Percentiles rank a stretch among this genome's conserved stretches.
Conservation (phyloP, 2,888 invertebrate species). For the Drosophila limbata region DNA sequence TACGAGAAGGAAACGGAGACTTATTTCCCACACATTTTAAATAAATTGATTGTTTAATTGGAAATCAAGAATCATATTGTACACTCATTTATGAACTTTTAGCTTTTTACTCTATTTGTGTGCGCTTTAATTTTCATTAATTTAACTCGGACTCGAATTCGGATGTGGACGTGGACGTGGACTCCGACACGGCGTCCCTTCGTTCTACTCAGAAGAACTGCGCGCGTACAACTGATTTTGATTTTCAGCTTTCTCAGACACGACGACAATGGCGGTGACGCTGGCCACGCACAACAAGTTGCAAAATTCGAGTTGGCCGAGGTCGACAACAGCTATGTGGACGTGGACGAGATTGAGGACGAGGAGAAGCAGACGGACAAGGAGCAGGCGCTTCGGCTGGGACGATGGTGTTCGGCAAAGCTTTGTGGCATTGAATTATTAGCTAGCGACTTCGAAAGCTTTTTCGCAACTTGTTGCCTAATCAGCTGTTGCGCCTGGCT, state of each 20-base stretch:
- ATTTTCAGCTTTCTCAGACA: slow-evolving; percentile 53
- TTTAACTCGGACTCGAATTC: slow-evolving; percentile 30
- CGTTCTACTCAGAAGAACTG: slow-evolving; percentile 68
- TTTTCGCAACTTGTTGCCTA: slow-evolving; percentile 84
- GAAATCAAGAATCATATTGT: slow-evolving; percentile 4
- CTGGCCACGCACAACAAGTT: slow-evolving; percentile 75
- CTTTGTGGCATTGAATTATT: slow-evolving; percentile 72
- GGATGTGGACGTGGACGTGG: slow-evolving; percentile 15
- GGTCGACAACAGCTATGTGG: slow-evolving; percentile 36
- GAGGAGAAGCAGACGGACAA: slow-evolving; percentile 5
- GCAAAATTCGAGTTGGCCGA: slow-evolving; percentile 67
- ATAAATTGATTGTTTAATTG: neutral
- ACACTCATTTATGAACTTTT: slow-evolving; percentile 25
- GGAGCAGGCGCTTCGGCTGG: slow-evolving; percentile 14
- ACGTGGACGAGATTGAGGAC: slow-evolving; percentile 16
- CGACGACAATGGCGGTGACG: slow-evolving; percentile 30
- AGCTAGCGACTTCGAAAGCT: slow-evolving; percentile 75
- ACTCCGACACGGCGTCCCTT: slow-evolving; percentile 18
- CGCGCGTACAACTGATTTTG: slow-evolving; percentile 75
- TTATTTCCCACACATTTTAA: slow-evolving; percentile 7
- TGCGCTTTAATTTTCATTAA: slow-evolving; percentile 44
- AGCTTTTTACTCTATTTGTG: slow-evolving; percentile 29
- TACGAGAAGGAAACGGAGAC: neutral
- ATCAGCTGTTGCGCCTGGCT: slow-evolving; percentile 80
- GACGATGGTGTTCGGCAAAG: slow-evolving; percentile 44